Conservation (phyloP, 2,888 invertebrate genomes). For the Pyralis farinalis region DNA sequence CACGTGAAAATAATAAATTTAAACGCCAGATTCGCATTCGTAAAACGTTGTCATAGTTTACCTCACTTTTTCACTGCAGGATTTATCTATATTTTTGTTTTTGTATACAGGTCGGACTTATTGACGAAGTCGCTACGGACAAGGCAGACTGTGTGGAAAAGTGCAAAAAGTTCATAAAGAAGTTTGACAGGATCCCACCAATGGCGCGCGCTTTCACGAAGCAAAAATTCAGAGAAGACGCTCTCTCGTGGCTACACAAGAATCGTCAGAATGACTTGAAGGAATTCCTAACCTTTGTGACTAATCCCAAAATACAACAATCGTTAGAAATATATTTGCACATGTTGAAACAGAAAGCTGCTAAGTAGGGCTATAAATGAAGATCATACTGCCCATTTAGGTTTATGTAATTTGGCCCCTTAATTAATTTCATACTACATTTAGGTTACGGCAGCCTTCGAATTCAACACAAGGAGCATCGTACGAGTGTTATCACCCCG, state of each 20-base stretch:
- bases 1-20: too few species aligned
- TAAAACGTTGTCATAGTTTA: too few species aligned
- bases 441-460: too few species aligned
- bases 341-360: constrained; percentile 78
- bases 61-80: too few species aligned
- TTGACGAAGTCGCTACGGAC: constrained; percentile 84
- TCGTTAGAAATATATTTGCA: constrained; percentile 84
- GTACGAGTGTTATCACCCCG: too few species aligned
- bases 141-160: constrained; percentile 82
- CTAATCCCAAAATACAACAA: constrained; percentile 83
- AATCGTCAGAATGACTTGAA: constrained; percentile 1
- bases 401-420: too few species aligned
- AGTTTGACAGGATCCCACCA: constrained; percentile 13
- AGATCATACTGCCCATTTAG: too few species aligned
- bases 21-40: too few species aligned
- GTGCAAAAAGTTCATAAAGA: constrained; percentile 80
- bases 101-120: constrained; percentile 43
- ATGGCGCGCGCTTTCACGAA: not conserved
- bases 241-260: not conserved
- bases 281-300: constrained; percentile 56
- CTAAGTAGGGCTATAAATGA: constrained; percentile 13
- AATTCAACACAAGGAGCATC: too few species aligned
- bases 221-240: not conserved
- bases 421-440: too few species aligned
- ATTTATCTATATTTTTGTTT: too few species aligned